A percentile compares a stretch with the other conserved stretches of the same genome.
phyloP scores from a whole-genome alignment of 1,140 invertebrate species.

The Stenopsyche tienmushanensis region DNA sequence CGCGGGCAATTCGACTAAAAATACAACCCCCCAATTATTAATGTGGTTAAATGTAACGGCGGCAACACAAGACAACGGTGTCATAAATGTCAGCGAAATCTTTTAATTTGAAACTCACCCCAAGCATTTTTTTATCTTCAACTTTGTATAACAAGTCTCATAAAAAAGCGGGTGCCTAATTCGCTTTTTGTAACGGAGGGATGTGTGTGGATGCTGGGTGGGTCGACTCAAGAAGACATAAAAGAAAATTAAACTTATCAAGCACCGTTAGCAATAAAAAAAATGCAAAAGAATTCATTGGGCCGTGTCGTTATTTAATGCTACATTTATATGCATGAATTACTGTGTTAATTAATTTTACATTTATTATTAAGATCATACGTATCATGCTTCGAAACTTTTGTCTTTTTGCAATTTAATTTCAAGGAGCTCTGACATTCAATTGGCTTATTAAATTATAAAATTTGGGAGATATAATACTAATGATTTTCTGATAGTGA shows the following conservation, averaged over 20 bases:
- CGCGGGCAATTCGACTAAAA: background rate
- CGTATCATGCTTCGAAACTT: no score
- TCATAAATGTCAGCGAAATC: constrained; percentile 37
- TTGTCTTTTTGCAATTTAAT: no score
- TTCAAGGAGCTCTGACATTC: no score
- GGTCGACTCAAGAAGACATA: constrained; percentile 33
- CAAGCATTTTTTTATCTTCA: constrained; percentile 21
- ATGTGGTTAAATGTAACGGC: constrained; percentile 17
- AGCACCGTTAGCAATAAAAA: constrained; percentile 30
- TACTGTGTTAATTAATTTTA: no score
- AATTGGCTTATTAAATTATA: no score
- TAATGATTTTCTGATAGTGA: no score
- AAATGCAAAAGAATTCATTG: background rate
- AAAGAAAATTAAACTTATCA: constrained; percentile 41
- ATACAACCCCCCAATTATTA: constrained; percentile 14
- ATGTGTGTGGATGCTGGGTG: background rate
- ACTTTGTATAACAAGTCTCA: constrained; percentile 9
- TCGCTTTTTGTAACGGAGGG: background rate
- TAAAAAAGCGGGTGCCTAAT: constrained; percentile 11
- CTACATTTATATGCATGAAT: no score
- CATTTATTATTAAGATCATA: no score
- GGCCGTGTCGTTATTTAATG: no score
- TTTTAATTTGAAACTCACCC: constrained; percentile 35
- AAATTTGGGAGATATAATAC: no score
- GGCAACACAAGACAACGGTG: constrained; percentile 16